These are phyloP conservation scores for Piaya cayana DNA, from an alignment of 2,113 vertebrate species.

Conservation along the genomic window DNA sequence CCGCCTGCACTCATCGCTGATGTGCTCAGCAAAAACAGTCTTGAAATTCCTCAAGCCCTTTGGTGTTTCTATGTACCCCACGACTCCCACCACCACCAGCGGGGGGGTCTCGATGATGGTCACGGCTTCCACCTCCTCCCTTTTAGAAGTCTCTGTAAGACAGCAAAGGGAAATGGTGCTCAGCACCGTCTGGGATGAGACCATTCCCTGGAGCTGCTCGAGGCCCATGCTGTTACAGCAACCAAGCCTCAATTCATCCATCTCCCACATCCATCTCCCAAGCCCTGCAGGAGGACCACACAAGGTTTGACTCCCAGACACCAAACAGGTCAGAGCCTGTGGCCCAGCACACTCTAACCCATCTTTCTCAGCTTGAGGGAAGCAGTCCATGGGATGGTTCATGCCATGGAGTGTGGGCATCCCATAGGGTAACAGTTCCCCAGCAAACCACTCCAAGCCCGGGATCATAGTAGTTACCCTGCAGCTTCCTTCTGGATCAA, in stretches of 20 bases:
- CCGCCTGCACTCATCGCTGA: constrained; percentile 80
- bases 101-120: constrained; percentile 82
- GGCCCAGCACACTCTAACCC: not conserved
- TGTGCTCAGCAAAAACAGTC: constrained; percentile 82
- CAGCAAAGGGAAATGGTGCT: not conserved
- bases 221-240: rapidly evolving
- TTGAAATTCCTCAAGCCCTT: constrained; percentile 80
- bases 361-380: rapidly evolving
- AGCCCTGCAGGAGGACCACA: not conserved
- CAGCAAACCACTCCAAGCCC: not conserved
- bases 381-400: not conserved
- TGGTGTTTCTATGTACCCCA: constrained; percentile 80
- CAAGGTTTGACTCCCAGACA: too few species aligned
- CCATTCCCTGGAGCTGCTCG: not conserved
- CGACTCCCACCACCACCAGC: constrained; percentile 78
- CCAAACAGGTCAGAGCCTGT: too few species aligned
- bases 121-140: constrained; percentile 83
- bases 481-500: not conserved
- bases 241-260: not conserved
- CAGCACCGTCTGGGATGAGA: rapidly evolving
- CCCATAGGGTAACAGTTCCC: not conserved
- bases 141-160: constrained; percentile 77
- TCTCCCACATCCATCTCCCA: not conserved
- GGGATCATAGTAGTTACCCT: not conserved
- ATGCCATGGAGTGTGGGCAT: not conserved